Evolutionary conservation across 2,113 vertebrate genomes (phyloP).

Genomic region (Hirundichthys speculiger): DNA sequence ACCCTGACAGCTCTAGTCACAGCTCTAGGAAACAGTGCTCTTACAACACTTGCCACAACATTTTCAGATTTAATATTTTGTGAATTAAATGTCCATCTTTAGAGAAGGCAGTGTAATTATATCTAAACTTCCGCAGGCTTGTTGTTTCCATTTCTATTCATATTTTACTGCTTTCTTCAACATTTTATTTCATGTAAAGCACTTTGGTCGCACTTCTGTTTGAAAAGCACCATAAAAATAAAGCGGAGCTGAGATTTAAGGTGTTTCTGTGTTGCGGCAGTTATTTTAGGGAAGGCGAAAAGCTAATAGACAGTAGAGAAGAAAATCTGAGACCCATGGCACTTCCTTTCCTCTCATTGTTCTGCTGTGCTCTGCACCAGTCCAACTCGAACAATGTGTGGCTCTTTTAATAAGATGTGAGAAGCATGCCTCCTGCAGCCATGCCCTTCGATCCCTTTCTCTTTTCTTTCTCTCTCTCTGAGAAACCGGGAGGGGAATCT

Average conservation of each 20-base stretch:
- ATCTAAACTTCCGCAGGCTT: too few relatives aligned
- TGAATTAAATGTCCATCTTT: too few relatives aligned
- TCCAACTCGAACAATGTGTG: conserved; percentile 35
- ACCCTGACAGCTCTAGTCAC: too few relatives aligned
- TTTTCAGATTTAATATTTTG: too few relatives aligned
- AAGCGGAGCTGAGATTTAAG: neutral
- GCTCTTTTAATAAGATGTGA: conserved; percentile 49
- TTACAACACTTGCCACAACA: too few relatives aligned
- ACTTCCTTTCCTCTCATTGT: conserved; percentile 1
- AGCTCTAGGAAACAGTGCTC: too few relatives aligned
- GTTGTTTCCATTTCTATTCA: too few relatives aligned
- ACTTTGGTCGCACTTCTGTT: too few relatives aligned
- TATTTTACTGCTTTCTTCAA: too few relatives aligned
- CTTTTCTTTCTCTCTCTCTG: conserved; percentile 3
- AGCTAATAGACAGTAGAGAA: neutral
- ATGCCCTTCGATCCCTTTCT: conserved; percentile 14
- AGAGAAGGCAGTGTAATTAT: too few relatives aligned
- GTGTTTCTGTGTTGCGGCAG: conserved; percentile 8
- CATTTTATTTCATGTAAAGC: too few relatives aligned
- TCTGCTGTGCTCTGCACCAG: neutral
- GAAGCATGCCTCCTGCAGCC: conserved; percentile 37
- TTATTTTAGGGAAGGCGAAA: neutral
- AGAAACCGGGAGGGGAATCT: conserved; percentile 21
- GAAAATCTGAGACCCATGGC: neutral
- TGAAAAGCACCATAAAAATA: too few relatives aligned